Conservation (phyloP, 2,113 vertebrate species). For the Cavia porcellus region DNA sequence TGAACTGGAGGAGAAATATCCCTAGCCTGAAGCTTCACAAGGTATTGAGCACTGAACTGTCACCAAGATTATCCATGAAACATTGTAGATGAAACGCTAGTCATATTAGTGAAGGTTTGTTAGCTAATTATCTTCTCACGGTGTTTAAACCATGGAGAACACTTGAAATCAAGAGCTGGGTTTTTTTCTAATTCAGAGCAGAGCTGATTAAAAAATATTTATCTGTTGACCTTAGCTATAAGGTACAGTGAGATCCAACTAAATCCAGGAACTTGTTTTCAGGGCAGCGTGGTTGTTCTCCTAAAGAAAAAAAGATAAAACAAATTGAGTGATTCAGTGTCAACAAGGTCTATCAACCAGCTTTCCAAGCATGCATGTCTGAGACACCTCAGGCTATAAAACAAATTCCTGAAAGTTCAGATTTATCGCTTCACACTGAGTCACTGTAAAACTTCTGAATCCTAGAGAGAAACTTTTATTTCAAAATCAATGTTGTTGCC, state of each 20-base stretch:
- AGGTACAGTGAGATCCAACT: neutral
- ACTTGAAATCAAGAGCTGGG: neutral
- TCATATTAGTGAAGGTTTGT: neutral
- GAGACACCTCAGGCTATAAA: conserved; percentile 78
- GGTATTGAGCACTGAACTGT: neutral
- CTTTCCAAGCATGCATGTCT: conserved; percentile 58
- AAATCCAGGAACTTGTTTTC: conserved; percentile 45
- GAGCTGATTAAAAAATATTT: neutral
- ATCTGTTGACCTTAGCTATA: conserved; percentile 8
- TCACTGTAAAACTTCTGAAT: conserved; percentile 74
- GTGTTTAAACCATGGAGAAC: neutral
- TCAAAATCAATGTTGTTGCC: conserved; percentile 75
- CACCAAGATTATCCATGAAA: neutral
- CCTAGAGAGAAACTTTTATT: conserved; percentile 70
- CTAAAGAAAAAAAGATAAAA: conserved; percentile 72
- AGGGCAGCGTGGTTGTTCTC: neutral
- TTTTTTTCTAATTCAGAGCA: neutral
- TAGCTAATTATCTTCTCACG: neutral
- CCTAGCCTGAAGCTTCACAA: neutral
- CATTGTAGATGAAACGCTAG: neutral
- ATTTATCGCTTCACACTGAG: conserved; percentile 69
- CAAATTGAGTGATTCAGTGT: conserved; percentile 66
- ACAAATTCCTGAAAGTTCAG: conserved; percentile 78
- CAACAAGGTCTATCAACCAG: conserved; percentile 71
- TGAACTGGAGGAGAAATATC: neutral